A percentile compares a stretch with the other conserved stretches of the same genome.
phyloP scores from a whole-genome alignment of 2,113 vertebrate genomes.

The Gavia stellata region DNA sequence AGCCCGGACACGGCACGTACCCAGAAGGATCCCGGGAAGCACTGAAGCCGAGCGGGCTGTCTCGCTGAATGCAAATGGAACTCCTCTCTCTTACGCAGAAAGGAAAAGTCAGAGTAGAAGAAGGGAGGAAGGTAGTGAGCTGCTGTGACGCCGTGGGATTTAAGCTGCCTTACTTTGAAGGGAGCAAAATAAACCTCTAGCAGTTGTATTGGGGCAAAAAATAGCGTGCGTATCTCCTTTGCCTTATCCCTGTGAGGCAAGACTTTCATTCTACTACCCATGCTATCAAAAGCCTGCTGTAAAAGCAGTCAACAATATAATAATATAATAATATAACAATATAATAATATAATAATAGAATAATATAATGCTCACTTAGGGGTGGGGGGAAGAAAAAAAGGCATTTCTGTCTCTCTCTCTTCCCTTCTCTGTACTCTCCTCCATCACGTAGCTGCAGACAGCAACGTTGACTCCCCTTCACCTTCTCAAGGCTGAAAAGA shows the following conservation, averaged over 20 bases:
- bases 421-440: neutral
- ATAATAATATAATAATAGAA: too few relatives aligned
- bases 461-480: neutral
- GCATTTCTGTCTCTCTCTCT: neutral
- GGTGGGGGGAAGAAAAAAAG: too few relatives aligned
- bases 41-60: neutral
- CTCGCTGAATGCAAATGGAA: neutral
- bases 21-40: conserved; percentile 3
- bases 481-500: neutral
- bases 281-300: neutral
- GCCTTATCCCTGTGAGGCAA: neutral
- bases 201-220: neutral
- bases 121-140: neutral
- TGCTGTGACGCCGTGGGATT: neutral
- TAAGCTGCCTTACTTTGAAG: neutral
- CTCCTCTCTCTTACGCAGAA: neutral
- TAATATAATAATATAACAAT: too few relatives aligned
- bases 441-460: neutral
- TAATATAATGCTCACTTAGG: neutral
- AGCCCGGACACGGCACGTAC: neutral
- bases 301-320: neutral
- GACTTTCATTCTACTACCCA: neutral
- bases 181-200: neutral
- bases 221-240: accelerated
- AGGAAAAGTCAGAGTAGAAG: neutral